These are phyloP conservation scores for Leptosomus discolor DNA, from an alignment of 2,113 vertebrate genomes.

Conservation along the genomic window DNA sequence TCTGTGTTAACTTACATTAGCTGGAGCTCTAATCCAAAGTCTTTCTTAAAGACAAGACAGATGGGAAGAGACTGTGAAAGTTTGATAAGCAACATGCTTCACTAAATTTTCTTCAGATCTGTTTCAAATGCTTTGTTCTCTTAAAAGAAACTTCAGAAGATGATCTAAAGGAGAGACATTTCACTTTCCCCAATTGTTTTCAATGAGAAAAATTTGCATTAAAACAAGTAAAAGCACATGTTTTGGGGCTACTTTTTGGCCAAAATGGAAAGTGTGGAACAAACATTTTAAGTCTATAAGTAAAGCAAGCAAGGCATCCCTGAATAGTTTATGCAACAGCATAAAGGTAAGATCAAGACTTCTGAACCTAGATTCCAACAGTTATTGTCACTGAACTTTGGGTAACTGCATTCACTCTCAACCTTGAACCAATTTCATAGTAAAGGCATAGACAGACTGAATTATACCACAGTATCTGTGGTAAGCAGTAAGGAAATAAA, in stretches of 20 bases:
- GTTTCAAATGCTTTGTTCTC: not conserved
- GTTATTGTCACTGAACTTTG: constrained; percentile 9
- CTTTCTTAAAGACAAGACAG: not conserved
- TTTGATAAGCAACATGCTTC: not conserved
- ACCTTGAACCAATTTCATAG: constrained; percentile 24
- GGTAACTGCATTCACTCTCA: not conserved
- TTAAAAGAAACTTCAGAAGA: not conserved
- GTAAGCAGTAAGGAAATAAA: constrained; percentile 41
- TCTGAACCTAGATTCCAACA: constrained; percentile 22
- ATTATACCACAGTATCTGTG: not conserved
- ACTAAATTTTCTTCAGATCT: not conserved
- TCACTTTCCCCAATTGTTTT: not conserved
- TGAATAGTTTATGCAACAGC: not conserved
- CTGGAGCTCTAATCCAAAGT: not conserved
- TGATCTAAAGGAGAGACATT: not conserved
- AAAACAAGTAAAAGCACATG: not conserved
- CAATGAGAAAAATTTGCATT: not conserved
- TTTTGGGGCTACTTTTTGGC: not conserved
- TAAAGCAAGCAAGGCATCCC: not conserved
- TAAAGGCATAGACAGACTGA: not conserved
- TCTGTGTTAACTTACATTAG: not conserved
- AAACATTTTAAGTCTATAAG: not conserved
- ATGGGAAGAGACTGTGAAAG: not conserved
- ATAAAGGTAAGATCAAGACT: not conserved
- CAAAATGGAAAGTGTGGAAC: not conserved